Evolutionary conservation across 2,888 invertebrate species (phyloP), one percentile per base, ranked within the genome.

Genomic region (Dolomedes plantarius): DNA sequence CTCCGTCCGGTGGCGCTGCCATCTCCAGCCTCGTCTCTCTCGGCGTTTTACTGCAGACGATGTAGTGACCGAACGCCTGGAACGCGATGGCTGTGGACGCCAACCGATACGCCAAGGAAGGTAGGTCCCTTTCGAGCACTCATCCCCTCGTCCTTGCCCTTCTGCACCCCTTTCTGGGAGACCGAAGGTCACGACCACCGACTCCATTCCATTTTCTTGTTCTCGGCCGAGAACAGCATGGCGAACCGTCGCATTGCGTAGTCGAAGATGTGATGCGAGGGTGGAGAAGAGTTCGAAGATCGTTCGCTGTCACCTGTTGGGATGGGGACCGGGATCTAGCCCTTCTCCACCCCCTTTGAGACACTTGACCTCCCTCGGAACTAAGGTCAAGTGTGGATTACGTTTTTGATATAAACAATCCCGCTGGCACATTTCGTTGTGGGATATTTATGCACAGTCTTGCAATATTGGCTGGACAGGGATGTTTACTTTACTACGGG

Each of bases 21-120:
- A 28, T 77, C 67, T 36, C 50, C 75, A 31, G 62, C 62, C 64
- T 64, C 39, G 28, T 50, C 72, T 9, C 50, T 41, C 50, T 39
- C 75, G 36, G 75, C 77, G 62, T 46, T 77, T 77, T 27, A 56
- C 32, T 32, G 71, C 65, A 85, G 77, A 85, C 76, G 77, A 85
- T 77, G 77, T 72, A 73, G 83, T 32, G 67, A 73, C 31, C 77
- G 71, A 16, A 31, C 19, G 68, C 46, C 39, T 67, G 72, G 72
- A 83, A 71, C 76, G 77, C 83, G 67, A 85, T 85, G 83, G 83
- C 83, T 31, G 83, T 85, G 36, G 83, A 85, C 72, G 83, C 83
- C 83, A 85, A 85, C 73, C 31, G 83, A 77, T 85, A 85, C 67
- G 67, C 83, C 31, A 85, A 85, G 32, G 83, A 85, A 77, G 83